phyloP scores from a whole-genome alignment of 2,888 invertebrate genomes.

The Lasiommata megera region DNA sequence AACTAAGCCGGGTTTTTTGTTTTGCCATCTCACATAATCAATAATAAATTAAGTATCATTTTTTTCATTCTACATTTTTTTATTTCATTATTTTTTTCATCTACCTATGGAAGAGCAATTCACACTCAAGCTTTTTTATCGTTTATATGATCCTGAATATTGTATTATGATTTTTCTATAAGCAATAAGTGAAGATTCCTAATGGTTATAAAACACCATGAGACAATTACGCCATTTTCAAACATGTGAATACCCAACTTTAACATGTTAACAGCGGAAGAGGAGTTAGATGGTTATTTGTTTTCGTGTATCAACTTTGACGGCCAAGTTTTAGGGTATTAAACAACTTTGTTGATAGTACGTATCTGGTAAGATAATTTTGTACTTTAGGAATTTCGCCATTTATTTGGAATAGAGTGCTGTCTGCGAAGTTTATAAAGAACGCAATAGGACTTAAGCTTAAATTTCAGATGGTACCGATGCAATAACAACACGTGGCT shows the following conservation, averaged over 20 bases:
- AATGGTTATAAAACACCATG: too few species aligned
- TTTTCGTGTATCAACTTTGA: constrained; percentile 1
- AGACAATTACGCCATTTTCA: not conserved
- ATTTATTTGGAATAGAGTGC: not conserved
- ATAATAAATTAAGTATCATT: too few species aligned
- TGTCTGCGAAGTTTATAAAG: constrained; percentile 5
- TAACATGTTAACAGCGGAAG: not conserved
- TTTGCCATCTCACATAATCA: too few species aligned
- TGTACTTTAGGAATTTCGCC: not conserved
- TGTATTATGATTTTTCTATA: too few species aligned
- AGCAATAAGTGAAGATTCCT: too few species aligned
- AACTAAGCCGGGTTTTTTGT: too few species aligned
- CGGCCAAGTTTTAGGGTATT: constrained; percentile 6
- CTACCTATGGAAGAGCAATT: too few species aligned
- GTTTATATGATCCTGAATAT: too few species aligned
- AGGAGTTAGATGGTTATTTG: constrained; percentile 6
- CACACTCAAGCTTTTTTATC: too few species aligned
- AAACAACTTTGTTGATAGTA: constrained; percentile 2
- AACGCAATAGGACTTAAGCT: not conserved
- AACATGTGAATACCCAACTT: not conserved
- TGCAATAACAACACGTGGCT: not conserved
- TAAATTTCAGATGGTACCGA: not conserved
- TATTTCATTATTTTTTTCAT: too few species aligned
- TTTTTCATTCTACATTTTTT: too few species aligned
- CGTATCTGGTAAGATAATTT: constrained; percentile 1